phyloP scores from a whole-genome alignment of 2,113 vertebrate genomes.

The Cololabis saira region DNA sequence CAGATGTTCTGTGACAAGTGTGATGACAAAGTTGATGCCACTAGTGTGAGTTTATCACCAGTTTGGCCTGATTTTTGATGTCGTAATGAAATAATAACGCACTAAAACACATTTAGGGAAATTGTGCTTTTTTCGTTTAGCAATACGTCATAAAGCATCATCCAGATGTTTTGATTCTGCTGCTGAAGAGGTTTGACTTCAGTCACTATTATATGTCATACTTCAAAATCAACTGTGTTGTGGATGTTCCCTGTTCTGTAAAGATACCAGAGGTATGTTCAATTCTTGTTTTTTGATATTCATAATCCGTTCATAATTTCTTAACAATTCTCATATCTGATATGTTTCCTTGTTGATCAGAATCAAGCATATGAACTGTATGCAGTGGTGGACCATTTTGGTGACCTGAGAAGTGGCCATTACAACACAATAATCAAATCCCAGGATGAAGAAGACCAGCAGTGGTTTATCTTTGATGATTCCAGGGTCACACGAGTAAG shows the following conservation, averaged over 20 bases:
- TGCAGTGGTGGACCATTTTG: conserved; percentile 7
- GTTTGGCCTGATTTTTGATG: neutral
- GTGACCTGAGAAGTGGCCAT: conserved; percentile 16
- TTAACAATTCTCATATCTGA: neutral
- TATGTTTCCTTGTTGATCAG: neutral
- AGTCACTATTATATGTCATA: conserved; percentile 43
- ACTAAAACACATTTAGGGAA: neutral
- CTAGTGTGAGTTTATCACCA: conserved; percentile 59
- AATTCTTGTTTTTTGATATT: neutral
- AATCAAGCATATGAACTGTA: neutral
- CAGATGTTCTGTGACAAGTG: conserved; percentile 74
- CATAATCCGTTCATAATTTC: fast-evolving
- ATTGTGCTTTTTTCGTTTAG: conserved; percentile 19
- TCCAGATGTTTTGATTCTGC: conserved; percentile 71
- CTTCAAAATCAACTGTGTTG: conserved; percentile 51
- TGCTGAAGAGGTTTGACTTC: conserved; percentile 77
- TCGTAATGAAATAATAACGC: neutral
- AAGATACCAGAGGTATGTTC: conserved; percentile 12
- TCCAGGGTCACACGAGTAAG: neutral
- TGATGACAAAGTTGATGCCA: conserved; percentile 60
- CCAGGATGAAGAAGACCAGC: neutral
- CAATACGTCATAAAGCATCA: conserved; percentile 31
- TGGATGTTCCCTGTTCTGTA: conserved; percentile 53
- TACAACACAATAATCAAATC: neutral
- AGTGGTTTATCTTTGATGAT: neutral